Percentiles rank a stretch among this genome's conserved stretches.
Evolutionary conservation across 2,888 invertebrate species (phyloP).

Genomic region (Perithous albicinctus): DNA sequence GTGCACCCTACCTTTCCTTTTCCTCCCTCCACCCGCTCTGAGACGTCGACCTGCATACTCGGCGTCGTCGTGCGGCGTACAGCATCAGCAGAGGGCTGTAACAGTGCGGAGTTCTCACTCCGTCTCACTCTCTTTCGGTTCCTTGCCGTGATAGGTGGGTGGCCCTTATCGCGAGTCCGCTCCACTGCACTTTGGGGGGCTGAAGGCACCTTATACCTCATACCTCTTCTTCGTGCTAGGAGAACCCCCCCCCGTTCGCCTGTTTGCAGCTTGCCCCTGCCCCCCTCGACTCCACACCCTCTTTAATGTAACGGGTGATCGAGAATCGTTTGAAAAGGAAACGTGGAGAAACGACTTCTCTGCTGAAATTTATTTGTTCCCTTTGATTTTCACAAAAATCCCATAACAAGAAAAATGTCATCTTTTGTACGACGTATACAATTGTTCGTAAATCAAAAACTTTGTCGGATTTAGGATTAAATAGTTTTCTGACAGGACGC

Average conservation of each 20-base stretch:
- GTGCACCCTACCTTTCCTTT: slow-evolving; percentile 32
- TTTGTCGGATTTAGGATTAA: slow-evolving; percentile 2
- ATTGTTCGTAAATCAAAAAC: slow-evolving; percentile 5
- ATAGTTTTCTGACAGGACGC: background rate
- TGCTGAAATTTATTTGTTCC: background rate
- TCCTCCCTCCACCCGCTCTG: slow-evolving; percentile 42
- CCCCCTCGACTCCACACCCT: slow-evolving; percentile 36
- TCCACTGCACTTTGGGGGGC: slow-evolving; percentile 78
- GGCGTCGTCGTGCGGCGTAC: slow-evolving; percentile 53
- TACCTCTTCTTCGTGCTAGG: slow-evolving; percentile 65
- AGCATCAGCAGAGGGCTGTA: slow-evolving; percentile 44
- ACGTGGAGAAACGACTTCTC: too few species aligned
- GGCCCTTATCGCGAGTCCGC: slow-evolving; percentile 83
- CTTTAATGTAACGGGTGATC: slow-evolving; percentile 76
- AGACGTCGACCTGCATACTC: slow-evolving; percentile 56
- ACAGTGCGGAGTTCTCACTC: slow-evolving; percentile 22
- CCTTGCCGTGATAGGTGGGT: slow-evolving; percentile 69
- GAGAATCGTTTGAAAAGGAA: slow-evolving; percentile 51
- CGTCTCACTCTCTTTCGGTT: slow-evolving; percentile 10
- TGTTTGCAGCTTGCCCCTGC: slow-evolving; percentile 72
- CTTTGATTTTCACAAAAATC: background rate
- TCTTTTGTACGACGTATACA: background rate
- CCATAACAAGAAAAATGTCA: background rate
- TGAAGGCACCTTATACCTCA: slow-evolving; percentile 77
- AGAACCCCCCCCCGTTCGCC: slow-evolving; percentile 69